Evolutionary conservation across 2,888 invertebrate genomes (phyloP).

Genomic region (Myathropa florea): DNA sequence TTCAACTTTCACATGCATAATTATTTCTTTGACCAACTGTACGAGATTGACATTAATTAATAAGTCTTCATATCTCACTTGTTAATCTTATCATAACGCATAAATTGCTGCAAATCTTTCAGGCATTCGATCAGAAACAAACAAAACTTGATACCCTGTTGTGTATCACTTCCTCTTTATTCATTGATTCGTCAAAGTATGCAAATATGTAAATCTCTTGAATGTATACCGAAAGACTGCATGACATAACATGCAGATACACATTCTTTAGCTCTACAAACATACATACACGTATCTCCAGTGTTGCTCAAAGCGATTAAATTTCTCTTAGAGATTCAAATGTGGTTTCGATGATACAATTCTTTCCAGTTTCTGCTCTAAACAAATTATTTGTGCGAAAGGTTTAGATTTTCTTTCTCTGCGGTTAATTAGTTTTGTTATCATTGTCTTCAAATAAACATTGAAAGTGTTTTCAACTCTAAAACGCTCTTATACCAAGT

Average conservation of each 20-base stretch:
- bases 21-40: not conserved
- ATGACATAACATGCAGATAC: too few species aligned
- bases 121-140: not conserved
- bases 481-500: too few species aligned
- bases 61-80: not conserved
- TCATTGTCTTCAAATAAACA: not conserved
- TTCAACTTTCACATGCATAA: not conserved
- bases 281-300: too few species aligned
- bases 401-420: not conserved
- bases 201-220: too few species aligned
- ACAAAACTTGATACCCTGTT: not conserved
- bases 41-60: not conserved
- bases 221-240: too few species aligned
- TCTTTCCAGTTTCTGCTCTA: not conserved
- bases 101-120: not conserved
- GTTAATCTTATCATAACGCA: not conserved
- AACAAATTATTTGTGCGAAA: not conserved
- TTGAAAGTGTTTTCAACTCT: too few species aligned
- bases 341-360: not conserved
- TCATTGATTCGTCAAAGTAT: too few species aligned
- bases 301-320: too few species aligned
- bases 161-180: too few species aligned
- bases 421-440: not conserved
- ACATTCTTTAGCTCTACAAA: too few species aligned
- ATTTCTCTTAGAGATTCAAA: too few species aligned